These are phyloP conservation scores for Macroteleia sp. DNA, from an alignment of 2,888 invertebrate genomes.

Conservation along the genomic window DNA sequence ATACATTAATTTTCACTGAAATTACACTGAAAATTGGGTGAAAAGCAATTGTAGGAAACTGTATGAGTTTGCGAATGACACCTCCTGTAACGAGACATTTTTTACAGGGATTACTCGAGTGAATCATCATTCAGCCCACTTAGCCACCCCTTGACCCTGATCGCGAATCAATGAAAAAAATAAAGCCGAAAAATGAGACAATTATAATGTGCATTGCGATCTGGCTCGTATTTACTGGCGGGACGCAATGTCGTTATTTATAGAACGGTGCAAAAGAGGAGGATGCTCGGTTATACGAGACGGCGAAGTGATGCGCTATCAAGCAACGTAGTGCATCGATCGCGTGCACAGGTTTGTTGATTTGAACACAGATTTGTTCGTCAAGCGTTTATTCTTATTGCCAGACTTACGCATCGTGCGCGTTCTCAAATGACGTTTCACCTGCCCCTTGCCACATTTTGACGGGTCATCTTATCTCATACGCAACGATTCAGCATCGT, in stretches of 20 bases:
- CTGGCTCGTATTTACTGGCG: background rate
- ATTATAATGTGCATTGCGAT: slow-evolving; percentile 8
- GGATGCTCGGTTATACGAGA: slow-evolving; percentile 11
- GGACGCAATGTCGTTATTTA: slow-evolving; percentile 65
- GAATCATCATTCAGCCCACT: too few species aligned
- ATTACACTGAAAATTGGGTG: too few species aligned
- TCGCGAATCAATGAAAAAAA: too few species aligned
- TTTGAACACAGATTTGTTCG: background rate
- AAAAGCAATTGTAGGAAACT: too few species aligned
- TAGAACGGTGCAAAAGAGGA: slow-evolving; percentile 49
- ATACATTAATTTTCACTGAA: too few species aligned
- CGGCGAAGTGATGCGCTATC: slow-evolving; percentile 4
- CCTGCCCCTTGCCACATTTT: slow-evolving; percentile 81
- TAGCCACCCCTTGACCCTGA: too few species aligned
- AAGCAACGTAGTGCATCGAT: slow-evolving; percentile 52
- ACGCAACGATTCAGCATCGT: slow-evolving; percentile 36
- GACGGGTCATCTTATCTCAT: slow-evolving; percentile 72
- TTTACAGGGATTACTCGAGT: too few species aligned
- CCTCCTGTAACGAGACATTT: too few species aligned
- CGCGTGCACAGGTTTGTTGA: slow-evolving; percentile 14
- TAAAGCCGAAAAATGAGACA: too few species aligned
- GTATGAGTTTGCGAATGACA: too few species aligned
- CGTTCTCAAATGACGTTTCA: slow-evolving; percentile 78
- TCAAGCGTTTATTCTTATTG: background rate
- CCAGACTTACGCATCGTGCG: slow-evolving; percentile 75